Evolutionary conservation across 2,797 vertebrate genomes (phyloP), one percentile per base, ranked within the genome.

Genomic region (Scarus forsteni): DNA sequence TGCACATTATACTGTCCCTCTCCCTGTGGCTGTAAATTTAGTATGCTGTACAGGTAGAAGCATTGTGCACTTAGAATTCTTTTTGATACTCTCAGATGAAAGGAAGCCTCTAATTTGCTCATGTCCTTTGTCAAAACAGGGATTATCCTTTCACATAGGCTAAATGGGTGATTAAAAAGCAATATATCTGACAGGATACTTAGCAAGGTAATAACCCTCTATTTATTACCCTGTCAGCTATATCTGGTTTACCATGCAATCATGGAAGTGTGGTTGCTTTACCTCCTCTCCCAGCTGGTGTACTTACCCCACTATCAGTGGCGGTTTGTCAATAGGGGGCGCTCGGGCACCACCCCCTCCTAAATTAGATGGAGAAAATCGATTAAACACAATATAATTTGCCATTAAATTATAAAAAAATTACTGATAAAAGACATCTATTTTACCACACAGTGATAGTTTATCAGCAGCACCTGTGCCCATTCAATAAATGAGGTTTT

Each of bases 91-190:
- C 13, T 49, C 45, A 65, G 67, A 66, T 67, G 57, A 65, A 52
- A 36, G 36, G 45, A 58, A 44, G 51, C 42, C 53, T 9, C n/a
- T 61, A n/a, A 59, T 56, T 40, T 58, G 42, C 58, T 16, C 39
- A 69, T 57, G 58, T 66, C 50, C 74, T 70, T 13, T 69, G 77
- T 75, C 40, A 72, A 65, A 70, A 56, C 44, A 60, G 35, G 60
- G 42, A 60, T 75, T 60, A 56, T 70, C 64, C 36, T 50, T 40
- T 6, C 40, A 56, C 5, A 1, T 12, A 36, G 10, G 1, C 18
- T 16, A 39, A 64, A 72, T 53, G 15, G 77, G 79, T 81, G 60
- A 77, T 77, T 69, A 80, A 39, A n/a, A 16, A 42, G 62, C 60
- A 49, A 44, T 77, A 53, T 68, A 73, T 71, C 34, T 61, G 63